Evolutionary conservation across 2,888 invertebrate species (phyloP).

Genomic region (Ophion ventricosus): DNA sequence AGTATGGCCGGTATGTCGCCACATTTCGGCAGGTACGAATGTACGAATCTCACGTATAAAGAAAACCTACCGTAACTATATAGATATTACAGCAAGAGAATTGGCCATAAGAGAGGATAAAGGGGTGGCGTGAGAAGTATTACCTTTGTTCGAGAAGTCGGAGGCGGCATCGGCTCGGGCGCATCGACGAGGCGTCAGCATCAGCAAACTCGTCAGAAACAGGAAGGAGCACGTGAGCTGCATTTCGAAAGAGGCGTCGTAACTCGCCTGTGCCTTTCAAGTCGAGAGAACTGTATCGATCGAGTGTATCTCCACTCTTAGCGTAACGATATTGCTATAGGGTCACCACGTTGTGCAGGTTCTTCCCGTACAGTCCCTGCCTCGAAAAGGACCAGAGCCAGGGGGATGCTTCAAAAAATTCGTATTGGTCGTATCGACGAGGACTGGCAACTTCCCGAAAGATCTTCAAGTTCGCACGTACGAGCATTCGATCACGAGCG

Average conservation of each 20-base stretch:
- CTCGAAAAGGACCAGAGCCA: background rate
- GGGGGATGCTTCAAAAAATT: slow-evolving; percentile 11
- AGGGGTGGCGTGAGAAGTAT: slow-evolving; percentile 62
- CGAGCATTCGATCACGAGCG: slow-evolving; percentile 68
- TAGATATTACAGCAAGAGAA: slow-evolving; percentile 23
- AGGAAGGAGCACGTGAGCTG: slow-evolving; percentile 77
- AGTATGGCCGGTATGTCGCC: background rate
- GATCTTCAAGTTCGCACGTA: slow-evolving; percentile 52
- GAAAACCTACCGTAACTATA: background rate
- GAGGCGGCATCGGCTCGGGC: slow-evolving; percentile 73
- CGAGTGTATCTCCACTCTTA: slow-evolving; percentile 37
- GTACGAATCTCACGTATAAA: background rate
- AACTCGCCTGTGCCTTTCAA: slow-evolving; percentile 25
- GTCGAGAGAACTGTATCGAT: slow-evolving; percentile 59
- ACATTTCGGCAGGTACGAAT: slow-evolving; percentile 1
- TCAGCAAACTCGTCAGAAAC: slow-evolving; percentile 79
- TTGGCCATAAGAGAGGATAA: slow-evolving; percentile 24
- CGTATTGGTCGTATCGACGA: slow-evolving; percentile 6
- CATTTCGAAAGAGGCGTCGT: slow-evolving; percentile 74
- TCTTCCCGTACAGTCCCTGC: slow-evolving; percentile 4
- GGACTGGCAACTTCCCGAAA: slow-evolving; percentile 25
- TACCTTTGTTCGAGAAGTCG: slow-evolving; percentile 81
- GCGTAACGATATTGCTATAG: slow-evolving; percentile 13
- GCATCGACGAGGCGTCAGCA: slow-evolving; percentile 72
- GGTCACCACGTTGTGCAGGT: background rate